These are phyloP conservation scores for Chrysocyon brachyurus DNA, from an alignment of 2,797 vertebrate species.

Conservation along the genomic window DNA sequence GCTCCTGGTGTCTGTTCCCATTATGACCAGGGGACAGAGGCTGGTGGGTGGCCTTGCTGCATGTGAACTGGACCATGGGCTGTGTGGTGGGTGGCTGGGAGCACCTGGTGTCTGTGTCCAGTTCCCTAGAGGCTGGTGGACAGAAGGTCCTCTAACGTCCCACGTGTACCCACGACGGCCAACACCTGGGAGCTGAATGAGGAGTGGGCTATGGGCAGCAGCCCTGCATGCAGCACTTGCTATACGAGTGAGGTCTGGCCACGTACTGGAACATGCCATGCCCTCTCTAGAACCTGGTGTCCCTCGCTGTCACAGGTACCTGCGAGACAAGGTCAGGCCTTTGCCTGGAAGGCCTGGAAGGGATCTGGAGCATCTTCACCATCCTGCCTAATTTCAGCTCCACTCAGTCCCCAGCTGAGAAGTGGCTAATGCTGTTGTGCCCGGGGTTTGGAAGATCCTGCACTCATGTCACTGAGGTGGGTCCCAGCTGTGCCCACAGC, in stretches of 20 bases:
- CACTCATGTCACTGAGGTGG: not conserved
- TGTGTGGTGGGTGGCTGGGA: not conserved
- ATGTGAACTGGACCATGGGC: not conserved
- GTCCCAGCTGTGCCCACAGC: not conserved
- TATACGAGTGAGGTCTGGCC: too few species aligned
- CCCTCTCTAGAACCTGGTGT: rapidly evolving
- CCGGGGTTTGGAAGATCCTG: not conserved
- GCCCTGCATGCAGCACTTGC: rapidly evolving
- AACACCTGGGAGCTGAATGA: not conserved
- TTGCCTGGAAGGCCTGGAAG: rapidly evolving
- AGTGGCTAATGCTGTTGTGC: not conserved
- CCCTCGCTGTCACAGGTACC: not conserved
- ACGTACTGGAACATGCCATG: rapidly evolving
- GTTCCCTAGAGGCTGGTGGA: not conserved
- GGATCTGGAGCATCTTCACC: too few species aligned
- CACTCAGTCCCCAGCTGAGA: not conserved
- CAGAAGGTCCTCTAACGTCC: not conserved
- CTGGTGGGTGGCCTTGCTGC: not conserved
- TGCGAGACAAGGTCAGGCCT: rapidly evolving
- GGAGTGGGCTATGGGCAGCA: not conserved
- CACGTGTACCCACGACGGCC: not conserved
- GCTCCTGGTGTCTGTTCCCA: not conserved
- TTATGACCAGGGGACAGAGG: not conserved
- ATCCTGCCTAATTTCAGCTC: not conserved
- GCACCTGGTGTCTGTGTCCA: too few species aligned